Conservation (phyloP, 2,113 vertebrate genomes). For the Macroglossus sobrinus region DNA sequence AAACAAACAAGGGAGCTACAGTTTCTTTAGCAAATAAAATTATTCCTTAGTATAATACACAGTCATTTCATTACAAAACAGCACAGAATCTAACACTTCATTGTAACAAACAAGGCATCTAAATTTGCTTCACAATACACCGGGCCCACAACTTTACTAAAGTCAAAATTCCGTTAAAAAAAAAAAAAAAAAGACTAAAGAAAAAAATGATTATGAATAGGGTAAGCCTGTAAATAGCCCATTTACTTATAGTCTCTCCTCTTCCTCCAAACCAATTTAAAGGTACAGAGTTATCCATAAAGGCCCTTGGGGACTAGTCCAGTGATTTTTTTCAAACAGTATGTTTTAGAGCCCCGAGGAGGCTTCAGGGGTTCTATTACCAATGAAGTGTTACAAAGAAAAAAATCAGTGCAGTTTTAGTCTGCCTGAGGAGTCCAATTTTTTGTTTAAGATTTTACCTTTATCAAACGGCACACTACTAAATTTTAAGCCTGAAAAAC, state of each 20-base stretch:
- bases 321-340: not conserved
- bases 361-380: not conserved
- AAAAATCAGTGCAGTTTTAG: not conserved
- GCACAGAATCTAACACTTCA: not conserved
- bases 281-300: not conserved
- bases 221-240: not conserved
- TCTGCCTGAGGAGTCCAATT: not conserved
- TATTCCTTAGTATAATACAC: not conserved
- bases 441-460: not conserved
- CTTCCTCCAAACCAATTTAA: not conserved
- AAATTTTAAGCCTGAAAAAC: not conserved
- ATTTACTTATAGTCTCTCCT: not conserved
- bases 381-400: not conserved
- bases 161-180: slow-evolving; percentile 8
- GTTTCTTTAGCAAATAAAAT: slow-evolving; percentile 30
- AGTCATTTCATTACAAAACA: slow-evolving; percentile 29
- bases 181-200: not conserved
- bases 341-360: not conserved
- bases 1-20: slow-evolving; percentile 5
- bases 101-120: not conserved
- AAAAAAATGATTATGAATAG: not conserved
- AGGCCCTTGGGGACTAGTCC: not conserved
- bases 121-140: slow-evolving; percentile 22
- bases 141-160: not conserved
- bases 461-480: not conserved